phyloP scores from a whole-genome alignment of 2,797 vertebrate species.

The Brachyalestes nurse region DNA sequence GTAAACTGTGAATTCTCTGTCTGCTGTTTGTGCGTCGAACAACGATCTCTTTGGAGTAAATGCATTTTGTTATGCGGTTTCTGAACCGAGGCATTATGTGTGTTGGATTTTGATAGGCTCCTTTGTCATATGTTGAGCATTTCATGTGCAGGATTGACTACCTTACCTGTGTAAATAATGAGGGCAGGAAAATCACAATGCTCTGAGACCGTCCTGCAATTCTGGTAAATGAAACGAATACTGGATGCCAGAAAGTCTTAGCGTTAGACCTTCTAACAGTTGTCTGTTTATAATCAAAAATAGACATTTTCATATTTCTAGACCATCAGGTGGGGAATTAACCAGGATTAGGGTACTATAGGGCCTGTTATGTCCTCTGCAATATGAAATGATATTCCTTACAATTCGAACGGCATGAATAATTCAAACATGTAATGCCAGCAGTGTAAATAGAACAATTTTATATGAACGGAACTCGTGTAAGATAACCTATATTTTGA shows the following conservation, averaged over 20 bases:
- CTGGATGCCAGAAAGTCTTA: conserved; percentile 27
- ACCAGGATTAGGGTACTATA: neutral
- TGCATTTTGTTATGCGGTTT: neutral
- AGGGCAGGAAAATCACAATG: neutral
- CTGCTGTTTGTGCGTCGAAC: conserved; percentile 19
- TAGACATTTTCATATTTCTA: conserved; percentile 11
- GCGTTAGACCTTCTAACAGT: neutral
- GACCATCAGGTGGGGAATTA: neutral
- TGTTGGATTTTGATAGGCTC: neutral
- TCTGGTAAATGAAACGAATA: conserved; percentile 9
- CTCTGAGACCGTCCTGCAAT: neutral
- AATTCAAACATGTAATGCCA: conserved; percentile 18
- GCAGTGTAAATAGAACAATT: conserved; percentile 41
- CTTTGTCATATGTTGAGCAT: neutral
- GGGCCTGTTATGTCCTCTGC: neutral
- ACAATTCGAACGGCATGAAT: neutral
- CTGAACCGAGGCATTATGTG: neutral
- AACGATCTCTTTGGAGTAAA: neutral
- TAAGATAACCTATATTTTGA: conserved; percentile 17
- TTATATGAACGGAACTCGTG: conserved; percentile 26
- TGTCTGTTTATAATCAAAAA: neutral
- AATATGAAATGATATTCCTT: neutral
- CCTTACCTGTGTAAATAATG: neutral
- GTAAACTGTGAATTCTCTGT: conserved; percentile 50
- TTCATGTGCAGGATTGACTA: neutral